Conservation (phyloP, 2,113 vertebrate species). For the Lepisosteus osseus region DNA sequence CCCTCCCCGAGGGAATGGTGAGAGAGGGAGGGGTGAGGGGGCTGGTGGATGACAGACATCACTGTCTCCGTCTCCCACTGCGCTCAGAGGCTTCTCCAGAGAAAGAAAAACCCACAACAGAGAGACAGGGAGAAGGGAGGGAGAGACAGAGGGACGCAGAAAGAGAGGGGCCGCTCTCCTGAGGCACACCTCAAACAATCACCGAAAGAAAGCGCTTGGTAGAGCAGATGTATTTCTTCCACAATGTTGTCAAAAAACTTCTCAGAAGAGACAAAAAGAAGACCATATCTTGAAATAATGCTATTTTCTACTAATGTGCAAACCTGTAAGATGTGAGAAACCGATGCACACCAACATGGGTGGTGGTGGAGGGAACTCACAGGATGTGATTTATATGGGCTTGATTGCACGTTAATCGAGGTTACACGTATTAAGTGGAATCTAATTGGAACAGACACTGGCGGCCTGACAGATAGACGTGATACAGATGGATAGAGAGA, state of each 20-base stretch:
- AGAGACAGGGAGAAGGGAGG: neutral
- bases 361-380: slow-evolving; percentile 58
- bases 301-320: slow-evolving; percentile 21
- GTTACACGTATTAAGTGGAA: slow-evolving; percentile 83
- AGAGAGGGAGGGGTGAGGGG: too few relatives aligned
- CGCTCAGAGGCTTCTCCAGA: neutral
- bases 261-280: slow-evolving; percentile 26
- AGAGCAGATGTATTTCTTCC: too few relatives aligned
- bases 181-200: too few relatives aligned
- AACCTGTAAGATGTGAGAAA: slow-evolving; percentile 41
- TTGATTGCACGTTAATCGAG: slow-evolving; percentile 84
- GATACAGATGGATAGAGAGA: slow-evolving; percentile 71
- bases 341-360: slow-evolving; percentile 65
- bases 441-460: slow-evolving; percentile 84
- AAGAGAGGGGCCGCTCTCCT: too few relatives aligned
- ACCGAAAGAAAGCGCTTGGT: too few relatives aligned
- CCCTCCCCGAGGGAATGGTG: neutral
- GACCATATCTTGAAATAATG: slow-evolving; percentile 14
- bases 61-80: neutral
- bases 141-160: too few relatives aligned
- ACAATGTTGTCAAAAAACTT: neutral
- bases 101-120: neutral
- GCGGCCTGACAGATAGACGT: slow-evolving; percentile 81
- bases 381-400: slow-evolving; percentile 82
- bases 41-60: too few relatives aligned